A percentile compares a stretch with the other conserved stretches of the same genome.
Conservation (phyloP, 2,113 vertebrate genomes). For the Plectropomus leopardus region DNA sequence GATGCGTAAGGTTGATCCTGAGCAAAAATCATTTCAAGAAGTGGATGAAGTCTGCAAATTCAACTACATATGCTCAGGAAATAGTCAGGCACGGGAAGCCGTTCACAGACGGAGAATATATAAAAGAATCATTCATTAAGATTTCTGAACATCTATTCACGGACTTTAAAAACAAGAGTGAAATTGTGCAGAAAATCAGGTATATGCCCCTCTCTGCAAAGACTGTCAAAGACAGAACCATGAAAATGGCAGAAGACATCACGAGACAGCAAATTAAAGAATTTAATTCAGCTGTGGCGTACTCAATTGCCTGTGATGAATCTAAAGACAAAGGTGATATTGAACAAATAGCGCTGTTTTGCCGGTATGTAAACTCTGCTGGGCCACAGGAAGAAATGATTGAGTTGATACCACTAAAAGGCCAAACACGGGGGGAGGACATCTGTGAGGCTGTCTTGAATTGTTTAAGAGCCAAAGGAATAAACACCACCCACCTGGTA, state of each 20-base stretch:
- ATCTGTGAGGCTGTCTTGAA: conserved; percentile 39
- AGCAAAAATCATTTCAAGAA: too few species aligned
- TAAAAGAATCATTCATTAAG: conserved; percentile 7
- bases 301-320: conserved; percentile 27
- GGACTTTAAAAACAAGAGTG: conserved; percentile 67
- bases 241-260: conserved; percentile 32
- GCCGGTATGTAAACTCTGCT: too few species aligned
- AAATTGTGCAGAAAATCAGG: conserved; percentile 62
- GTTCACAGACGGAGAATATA: too few species aligned
- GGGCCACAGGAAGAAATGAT: conserved; percentile 20
- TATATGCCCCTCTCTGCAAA: conserved; percentile 60
- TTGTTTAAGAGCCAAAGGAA: conserved; percentile 35
- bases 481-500: conserved; percentile 34
- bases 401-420: conserved; percentile 23
- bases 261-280: conserved; percentile 51
- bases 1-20: too few species aligned
- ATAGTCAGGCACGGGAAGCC: too few species aligned
- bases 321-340: conserved; percentile 31
- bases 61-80: too few species aligned
- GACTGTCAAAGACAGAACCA: conserved; percentile 62
- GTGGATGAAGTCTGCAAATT: too few species aligned
- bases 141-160: conserved; percentile 21
- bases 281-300: conserved; percentile 39
- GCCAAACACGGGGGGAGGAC: too few species aligned
- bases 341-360: conserved; percentile 15